Base-by-base conservation (phyloP, 2,797 vertebrate species). In the Chrysocyon brachyurus region DNA sequence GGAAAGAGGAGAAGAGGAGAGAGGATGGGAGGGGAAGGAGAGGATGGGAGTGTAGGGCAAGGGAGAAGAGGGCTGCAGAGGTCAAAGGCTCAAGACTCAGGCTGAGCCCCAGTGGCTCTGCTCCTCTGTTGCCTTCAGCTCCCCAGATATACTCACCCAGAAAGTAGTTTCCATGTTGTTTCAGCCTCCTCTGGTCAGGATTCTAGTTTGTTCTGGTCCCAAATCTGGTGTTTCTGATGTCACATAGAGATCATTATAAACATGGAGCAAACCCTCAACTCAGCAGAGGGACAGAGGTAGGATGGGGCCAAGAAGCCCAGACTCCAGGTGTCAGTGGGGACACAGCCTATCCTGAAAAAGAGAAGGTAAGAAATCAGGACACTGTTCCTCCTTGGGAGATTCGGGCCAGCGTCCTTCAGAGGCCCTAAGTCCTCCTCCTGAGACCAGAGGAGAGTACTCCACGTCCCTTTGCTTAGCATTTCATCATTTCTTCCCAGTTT, bases 401-500 rank as follows among this genome's bases (percentile, higher is more conserved):
- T 3, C 3, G 8, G 19, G 9, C 5, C 11, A 28, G 14, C 22
- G 2, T 4, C 57, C 33, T 16, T 12, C 66, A 22, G 78, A 59
- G n/a, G 14, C 22, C n/a, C 3, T 2, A 66, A 57, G 19, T 22
- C 70, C 68, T 54, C 22, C 54, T 28, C 14, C 56, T 2, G 14
- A 54, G 33, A 66, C 6, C 19, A 68, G 19, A 15, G 81, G 79
- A 85, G 82, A 95, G 40, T 52, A 72, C n/a, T 24, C 82, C 26
- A 36, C 54, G 22, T 78, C 63, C 9, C 9, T 84, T 56, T 68
- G 0, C 91, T 95, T 56, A 66, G 17, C 36, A 14, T 83, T 82
- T 40, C 81, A 84, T 85, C n/a, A 21, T 94, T 90, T 94, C 66
- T 73, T 61, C 49, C 82, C 3, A 54, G 1, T 88, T 93, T 31